These are phyloP conservation scores for Channa striata DNA, from an alignment of 2,797 vertebrate genomes.

Conservation along the genomic window DNA sequence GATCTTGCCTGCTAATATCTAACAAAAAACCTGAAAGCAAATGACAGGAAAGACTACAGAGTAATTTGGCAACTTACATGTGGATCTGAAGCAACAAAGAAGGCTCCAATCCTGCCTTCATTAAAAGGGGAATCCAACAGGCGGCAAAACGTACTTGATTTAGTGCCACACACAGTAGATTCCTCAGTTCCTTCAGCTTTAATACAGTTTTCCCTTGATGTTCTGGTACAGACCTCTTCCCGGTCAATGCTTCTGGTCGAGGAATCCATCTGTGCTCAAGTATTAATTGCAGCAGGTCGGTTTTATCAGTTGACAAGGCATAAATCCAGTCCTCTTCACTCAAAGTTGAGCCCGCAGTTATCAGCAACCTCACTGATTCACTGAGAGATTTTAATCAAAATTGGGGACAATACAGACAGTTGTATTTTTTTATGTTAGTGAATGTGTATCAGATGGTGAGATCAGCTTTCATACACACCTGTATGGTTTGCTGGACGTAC, in stretches of 20 bases:
- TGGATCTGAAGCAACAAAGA: constrained; percentile 65
- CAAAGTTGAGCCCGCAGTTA: constrained; percentile 72
- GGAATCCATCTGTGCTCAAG: constrained; percentile 73
- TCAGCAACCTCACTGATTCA: constrained; percentile 64
- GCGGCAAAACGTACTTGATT: constrained; percentile 53
- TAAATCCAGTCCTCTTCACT: constrained; percentile 55
- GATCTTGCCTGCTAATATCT: background rate
- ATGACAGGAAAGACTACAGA: background rate
- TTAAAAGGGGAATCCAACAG: constrained; percentile 79
- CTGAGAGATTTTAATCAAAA: constrained; percentile 29
- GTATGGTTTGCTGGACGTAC: background rate
- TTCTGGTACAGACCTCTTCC: background rate
- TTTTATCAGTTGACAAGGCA: constrained; percentile 44
- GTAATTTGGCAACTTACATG: constrained; percentile 63
- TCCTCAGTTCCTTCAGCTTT: constrained; percentile 56
- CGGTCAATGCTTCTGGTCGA: background rate
- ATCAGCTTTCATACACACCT: constrained; percentile 48
- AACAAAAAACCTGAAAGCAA: background rate
- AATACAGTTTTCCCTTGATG: constrained; percentile 15
- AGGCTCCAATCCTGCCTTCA: constrained; percentile 80
- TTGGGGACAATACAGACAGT: background rate
- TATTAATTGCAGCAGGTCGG: constrained; percentile 73
- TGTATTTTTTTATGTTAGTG: background rate
- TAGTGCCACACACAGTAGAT: constrained; percentile 63
- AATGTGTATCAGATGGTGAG: background rate